Evolutionary conservation across 2,888 invertebrate species (phyloP).

Genomic region (Physocephala rufipes): DNA sequence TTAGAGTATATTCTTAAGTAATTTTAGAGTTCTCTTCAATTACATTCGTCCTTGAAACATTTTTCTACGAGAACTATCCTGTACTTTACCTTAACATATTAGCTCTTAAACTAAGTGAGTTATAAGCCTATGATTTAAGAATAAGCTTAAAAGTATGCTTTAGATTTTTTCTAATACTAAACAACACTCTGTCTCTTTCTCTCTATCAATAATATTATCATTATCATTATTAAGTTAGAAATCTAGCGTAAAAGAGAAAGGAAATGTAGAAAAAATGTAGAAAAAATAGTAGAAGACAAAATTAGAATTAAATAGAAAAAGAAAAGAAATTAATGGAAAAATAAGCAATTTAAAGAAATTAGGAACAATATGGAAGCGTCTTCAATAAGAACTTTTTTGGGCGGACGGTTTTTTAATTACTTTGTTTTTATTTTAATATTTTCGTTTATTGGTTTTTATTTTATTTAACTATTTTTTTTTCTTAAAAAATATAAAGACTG

Average conservation of each 20-base stretch:
- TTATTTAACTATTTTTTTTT: too few species aligned
- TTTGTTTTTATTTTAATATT: too few species aligned
- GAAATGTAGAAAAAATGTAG: slow-evolving; percentile 23
- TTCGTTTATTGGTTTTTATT: too few species aligned
- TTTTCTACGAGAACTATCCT: too few species aligned
- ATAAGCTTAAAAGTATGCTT: slow-evolving; percentile 22
- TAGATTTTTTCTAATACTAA: background rate
- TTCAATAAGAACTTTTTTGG: background rate
- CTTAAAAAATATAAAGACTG: background rate
- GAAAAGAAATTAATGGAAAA: background rate
- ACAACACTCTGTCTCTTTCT: too few species aligned
- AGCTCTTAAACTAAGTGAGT: too few species aligned
- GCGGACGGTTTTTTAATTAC: background rate
- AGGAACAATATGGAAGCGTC: background rate
- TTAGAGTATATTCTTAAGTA: too few species aligned
- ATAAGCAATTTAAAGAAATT: slow-evolving; percentile 3
- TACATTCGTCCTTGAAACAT: too few species aligned
- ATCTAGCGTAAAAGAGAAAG: slow-evolving; percentile 8
- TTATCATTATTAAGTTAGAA: too few species aligned
- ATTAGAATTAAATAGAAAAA: background rate
- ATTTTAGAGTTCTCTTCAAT: too few species aligned
- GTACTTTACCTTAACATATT: too few species aligned
- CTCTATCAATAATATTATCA: too few species aligned
- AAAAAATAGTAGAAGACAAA: slow-evolving; percentile 5
- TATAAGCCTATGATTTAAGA: slow-evolving; percentile 1